These are phyloP conservation scores for Eidolon dupreanum DNA, from an alignment of 2,797 vertebrate genomes.

Conservation along the genomic window DNA sequence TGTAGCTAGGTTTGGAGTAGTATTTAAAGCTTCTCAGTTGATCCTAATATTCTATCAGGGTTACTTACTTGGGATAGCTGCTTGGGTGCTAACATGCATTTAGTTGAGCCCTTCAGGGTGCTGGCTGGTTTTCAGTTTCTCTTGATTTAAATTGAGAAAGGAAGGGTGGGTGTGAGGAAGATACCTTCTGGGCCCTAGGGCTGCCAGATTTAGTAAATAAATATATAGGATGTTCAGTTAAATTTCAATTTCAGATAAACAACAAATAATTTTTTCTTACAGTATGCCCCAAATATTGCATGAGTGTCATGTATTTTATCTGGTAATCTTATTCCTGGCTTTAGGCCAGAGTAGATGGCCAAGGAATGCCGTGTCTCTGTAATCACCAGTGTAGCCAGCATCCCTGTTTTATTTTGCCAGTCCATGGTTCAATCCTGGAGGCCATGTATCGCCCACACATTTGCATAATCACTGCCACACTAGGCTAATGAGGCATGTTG, in stretches of 20 bases:
- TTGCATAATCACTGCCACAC: constrained; percentile 24
- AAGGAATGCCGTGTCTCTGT: background rate
- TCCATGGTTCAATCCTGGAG: background rate
- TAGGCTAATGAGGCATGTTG: constrained; percentile 68
- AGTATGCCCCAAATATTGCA: background rate
- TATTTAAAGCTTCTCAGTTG: background rate
- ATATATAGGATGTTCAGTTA: background rate
- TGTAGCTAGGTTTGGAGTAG: background rate
- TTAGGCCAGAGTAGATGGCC: background rate
- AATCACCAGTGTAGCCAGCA: background rate
- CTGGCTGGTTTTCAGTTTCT: background rate
- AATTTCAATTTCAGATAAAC: background rate
- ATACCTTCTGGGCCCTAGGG: background rate
- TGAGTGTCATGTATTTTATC: background rate
- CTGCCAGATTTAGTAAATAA: background rate
- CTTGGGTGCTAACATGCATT: background rate
- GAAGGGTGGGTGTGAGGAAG: background rate
- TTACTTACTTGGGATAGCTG: background rate
- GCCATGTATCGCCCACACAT: background rate
- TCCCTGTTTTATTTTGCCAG: background rate
- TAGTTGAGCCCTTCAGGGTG: background rate
- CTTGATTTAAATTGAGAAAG: background rate
- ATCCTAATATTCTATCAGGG: background rate
- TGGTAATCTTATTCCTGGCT: background rate
- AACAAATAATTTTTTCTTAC: background rate